Base-by-base conservation (phyloP, 92 coral and sea anemone genomes). In the Muricea muricata region DNA sequence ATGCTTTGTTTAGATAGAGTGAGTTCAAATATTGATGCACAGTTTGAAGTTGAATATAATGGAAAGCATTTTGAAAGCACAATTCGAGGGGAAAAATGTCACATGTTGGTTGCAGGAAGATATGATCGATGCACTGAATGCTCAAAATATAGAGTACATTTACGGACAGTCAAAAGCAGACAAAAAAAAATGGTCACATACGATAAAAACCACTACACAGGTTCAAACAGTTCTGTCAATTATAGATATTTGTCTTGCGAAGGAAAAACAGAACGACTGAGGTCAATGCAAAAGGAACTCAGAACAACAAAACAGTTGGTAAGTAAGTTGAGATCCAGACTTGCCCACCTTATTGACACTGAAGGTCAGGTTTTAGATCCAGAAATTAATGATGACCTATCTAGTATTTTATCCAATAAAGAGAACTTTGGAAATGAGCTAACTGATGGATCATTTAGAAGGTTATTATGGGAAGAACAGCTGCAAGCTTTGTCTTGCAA, bases 381-480 rank as follows among this genome's bases (percentile, higher is more conserved):
- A 26, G 77, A 70, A 37, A 70, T 70, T 52, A 35, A 70, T 70
- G 77, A 41, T 17, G 37, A 70, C 24, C 31, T 70, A 18, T 20
- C 17, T 2, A 23, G 40, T 7, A 41, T 70, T 35, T 35, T 70
- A 70, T 7, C 48, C 20, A 70, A 70, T 24, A 46, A n/a, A 29
- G 74, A 4, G 2, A 29, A 33, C 42, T 33, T 66, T 6, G 35
- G 9, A 66, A 52, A 24, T 28, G 68, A 73, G 29, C 31, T 83
- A 29, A 42, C 72, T 41, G 79, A 48, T 12, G 86, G 80, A 25
- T 65, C 79, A 7, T 65, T 72, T 71, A 45, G 52, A 70, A 78
- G 63, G 20, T 33, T 72, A 61, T 83, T 83, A 20, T 84, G 82
- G 88, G 18, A 47, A 29, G 83, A 84, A 57, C 74, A 84, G 21